Conservation (phyloP, 64 coral and sea anemone genomes). For the Pocillopora damicornis region DNA sequence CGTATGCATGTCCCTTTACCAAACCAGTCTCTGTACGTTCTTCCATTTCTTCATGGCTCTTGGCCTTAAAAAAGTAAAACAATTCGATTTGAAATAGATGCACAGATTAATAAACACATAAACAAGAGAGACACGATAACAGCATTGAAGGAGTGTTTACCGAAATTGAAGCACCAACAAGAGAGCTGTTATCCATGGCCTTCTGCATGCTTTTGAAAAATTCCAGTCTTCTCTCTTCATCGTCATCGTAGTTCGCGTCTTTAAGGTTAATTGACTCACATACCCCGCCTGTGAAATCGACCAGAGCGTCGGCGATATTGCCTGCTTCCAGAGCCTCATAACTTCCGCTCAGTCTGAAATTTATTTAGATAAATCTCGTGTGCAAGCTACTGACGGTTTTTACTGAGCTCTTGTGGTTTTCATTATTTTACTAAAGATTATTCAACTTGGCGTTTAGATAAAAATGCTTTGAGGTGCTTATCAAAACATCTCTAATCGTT, state of each 20-base stretch:
- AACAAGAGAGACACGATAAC: neutral
- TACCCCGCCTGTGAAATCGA: conserved; percentile 78
- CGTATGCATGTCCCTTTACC: conserved; percentile 70
- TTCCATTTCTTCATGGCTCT: conserved; percentile 73
- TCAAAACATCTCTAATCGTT: too few species aligned
- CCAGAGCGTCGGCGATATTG: conserved; percentile 76
- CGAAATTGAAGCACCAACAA: conserved; percentile 76
- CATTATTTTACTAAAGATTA: too few species aligned
- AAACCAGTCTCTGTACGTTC: conserved; percentile 60
- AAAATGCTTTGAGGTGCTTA: too few species aligned
- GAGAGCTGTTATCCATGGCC: conserved; percentile 47
- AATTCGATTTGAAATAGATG: neutral
- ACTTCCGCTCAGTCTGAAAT: conserved; percentile 52
- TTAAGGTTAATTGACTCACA: conserved; percentile 52
- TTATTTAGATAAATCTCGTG: too few species aligned
- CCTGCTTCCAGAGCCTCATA: conserved; percentile 76
- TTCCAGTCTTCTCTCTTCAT: conserved; percentile 56
- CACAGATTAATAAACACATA: neutral
- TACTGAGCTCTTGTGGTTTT: too few species aligned
- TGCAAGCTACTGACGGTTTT: too few species aligned
- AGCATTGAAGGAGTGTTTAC: conserved; percentile 23
- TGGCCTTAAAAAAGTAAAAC: conserved; percentile 24
- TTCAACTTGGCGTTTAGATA: too few species aligned
- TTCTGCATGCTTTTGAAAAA: conserved; percentile 69
- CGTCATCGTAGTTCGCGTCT: conserved; percentile 41